Percentiles rank a stretch among this genome's conserved stretches.
phyloP scores from a whole-genome alignment of 2,113 vertebrate species.

The Lophius piscatorius region DNA sequence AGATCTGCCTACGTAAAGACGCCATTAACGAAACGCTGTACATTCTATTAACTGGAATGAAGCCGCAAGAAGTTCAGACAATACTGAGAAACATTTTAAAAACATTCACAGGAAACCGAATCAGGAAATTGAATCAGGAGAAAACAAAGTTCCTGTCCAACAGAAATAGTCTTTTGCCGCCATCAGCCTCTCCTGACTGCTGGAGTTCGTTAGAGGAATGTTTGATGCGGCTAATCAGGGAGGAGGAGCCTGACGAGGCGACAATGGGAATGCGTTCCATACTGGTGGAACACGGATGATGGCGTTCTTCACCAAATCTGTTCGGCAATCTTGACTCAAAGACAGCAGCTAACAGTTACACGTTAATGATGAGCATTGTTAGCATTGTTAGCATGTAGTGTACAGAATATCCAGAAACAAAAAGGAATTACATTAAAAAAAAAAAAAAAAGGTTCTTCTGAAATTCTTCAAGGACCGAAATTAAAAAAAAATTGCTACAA shows the following conservation, averaged over 20 bases:
- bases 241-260: conserved; percentile 19
- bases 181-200: conserved; percentile 12
- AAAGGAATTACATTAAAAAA: neutral
- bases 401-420: neutral
- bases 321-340: too few species aligned
- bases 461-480: too few species aligned
- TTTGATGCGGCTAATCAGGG: conserved; percentile 23
- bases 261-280: too few species aligned
- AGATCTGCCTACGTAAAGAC: too few species aligned
- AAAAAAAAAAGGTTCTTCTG: too few species aligned
- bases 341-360: conserved; percentile 10
- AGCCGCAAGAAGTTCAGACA: neutral
- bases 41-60: neutral
- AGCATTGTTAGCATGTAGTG: conserved; percentile 1
- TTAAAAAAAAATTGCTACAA: too few species aligned
- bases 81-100: neutral
- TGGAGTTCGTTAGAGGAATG: conserved; percentile 39
- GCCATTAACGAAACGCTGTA: too few species aligned
- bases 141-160: conserved; percentile 13
- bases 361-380: too few species aligned
- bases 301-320: too few species aligned
- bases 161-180: neutral
- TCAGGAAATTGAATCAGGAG: conserved; percentile 23
- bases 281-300: too few species aligned
- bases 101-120: conserved; percentile 64